These are phyloP conservation scores for Pemphigus obesinymphae DNA, from an alignment of 1,140 invertebrate species.

Conservation along the genomic window DNA sequence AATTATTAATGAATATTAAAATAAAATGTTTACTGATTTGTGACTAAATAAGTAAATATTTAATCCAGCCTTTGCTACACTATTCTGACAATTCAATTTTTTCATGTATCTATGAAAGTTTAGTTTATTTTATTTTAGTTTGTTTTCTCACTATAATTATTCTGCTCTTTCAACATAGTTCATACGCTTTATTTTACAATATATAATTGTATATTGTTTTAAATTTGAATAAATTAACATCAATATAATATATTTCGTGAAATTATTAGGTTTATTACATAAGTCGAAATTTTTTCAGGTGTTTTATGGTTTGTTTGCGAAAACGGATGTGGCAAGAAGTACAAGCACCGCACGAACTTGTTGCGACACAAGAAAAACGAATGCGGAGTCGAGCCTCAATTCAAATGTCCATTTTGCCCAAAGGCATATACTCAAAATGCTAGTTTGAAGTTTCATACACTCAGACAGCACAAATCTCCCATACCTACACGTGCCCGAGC, in stretches of 20 bases:
- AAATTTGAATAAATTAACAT: too few relatives aligned
- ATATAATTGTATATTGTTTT: too few relatives aligned
- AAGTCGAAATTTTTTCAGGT: neutral
- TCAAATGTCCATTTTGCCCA: constrained; percentile 39
- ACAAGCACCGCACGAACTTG: constrained; percentile 52
- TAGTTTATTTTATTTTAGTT: too few relatives aligned
- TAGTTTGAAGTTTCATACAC: constrained; percentile 47
- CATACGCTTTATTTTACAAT: too few relatives aligned
- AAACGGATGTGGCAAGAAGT: constrained; percentile 48
- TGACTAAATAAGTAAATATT: too few relatives aligned
- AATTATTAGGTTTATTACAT: neutral
- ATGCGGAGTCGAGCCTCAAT: constrained; percentile 48
- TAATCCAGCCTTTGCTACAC: too few relatives aligned
- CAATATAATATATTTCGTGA: neutral
- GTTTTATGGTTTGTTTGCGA: neutral
- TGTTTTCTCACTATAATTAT: too few relatives aligned
- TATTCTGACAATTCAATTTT: too few relatives aligned
- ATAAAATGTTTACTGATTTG: too few relatives aligned
- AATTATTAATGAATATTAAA: too few relatives aligned
- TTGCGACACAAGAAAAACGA: constrained; percentile 46
- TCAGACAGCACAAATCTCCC: constrained; percentile 45
- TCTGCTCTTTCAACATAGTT: too few relatives aligned
- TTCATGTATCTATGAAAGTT: too few relatives aligned
- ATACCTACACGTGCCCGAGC: neutral
- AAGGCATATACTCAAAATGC: constrained; percentile 51